Base-by-base conservation (phyloP, 2,888 invertebrate genomes). In the Pantelozetes paolii region DNA sequence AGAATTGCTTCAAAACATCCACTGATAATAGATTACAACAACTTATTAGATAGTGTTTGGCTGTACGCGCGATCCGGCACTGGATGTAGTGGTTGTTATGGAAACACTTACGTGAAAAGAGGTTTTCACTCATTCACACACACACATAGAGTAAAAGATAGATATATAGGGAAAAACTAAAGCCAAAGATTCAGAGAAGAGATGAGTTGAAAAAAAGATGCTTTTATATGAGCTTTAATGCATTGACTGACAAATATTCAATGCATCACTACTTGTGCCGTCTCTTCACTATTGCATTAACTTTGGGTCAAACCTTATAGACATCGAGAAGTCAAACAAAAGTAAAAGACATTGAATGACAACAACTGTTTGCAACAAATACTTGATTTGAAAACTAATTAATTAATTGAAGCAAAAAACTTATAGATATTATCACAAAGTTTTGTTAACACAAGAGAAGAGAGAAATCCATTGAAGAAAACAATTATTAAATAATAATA, bases 41-140 rank as follows among this genome's bases (percentile, higher is more conserved):
- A n/a, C 15, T n/a, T n/a, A n/a, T n/a, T n/a, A n/a, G 3, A n/a
- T n/a, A n/a, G 48, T 48, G 48, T 48, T 48, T 48, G 6, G 15
- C 6, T 48, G 48, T 48, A 48, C 48, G 48, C 48, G 48, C 48
- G 15, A 8, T 67, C 30, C 42, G 57, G n/a, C n/a, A n/a, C n/a
- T 67, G 28, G 20, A 2, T 20, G 67, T 5, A 5, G 6, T 5
- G 36, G 36, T 67, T 5, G 67, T 67, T 36, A 67, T 67, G 67
- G 67, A 23, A 30, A 67, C 67, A 42, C 42, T 42, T 67, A 32
- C 67, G 67, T 67, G 67, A 40, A 23, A 36, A 48, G 48, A n/a
- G 48, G 9, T 30, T 67, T 67, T 20, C 32, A 28, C 36, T 40
- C 40, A 42, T 40, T 67, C 13, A 30, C n/a, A n/a, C 36, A 36